Conservation (phyloP, 1,140 invertebrate genomes). For the Aplysia californica region DNA sequence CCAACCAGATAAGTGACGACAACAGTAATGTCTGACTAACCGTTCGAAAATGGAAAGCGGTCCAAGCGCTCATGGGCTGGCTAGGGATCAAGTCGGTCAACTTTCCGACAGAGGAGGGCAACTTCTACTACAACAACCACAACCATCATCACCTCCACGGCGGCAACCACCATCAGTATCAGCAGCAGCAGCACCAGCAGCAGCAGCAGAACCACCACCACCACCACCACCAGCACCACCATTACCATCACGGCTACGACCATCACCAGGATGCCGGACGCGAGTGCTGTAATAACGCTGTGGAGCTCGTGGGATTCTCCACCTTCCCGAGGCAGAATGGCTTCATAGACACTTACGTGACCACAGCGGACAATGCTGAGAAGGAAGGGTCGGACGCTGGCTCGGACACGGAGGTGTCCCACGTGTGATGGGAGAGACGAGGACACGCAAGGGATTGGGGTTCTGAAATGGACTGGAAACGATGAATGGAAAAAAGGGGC, state of each 20-base stretch:
- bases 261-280: background rate
- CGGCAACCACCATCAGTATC: background rate
- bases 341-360: conserved; percentile 1
- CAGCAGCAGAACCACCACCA: background rate
- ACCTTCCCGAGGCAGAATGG: conserved; percentile 22
- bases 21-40: conserved; percentile 64
- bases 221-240: background rate
- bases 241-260: background rate
- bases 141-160: background rate
- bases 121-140: conserved; percentile 7
- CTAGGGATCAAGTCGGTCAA: conserved; percentile 39
- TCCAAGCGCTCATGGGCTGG: conserved; percentile 43
- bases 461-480: too few species aligned
- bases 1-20: conserved; percentile 62
- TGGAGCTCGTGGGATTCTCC: conserved; percentile 19
- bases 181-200: background rate
- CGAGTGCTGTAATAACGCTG: background rate
- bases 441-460: background rate
- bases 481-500: too few species aligned
- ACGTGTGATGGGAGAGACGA: conserved; percentile 3
- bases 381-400: background rate
- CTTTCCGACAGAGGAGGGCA: background rate
- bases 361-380: background rate
- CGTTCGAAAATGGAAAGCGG: conserved; percentile 51
- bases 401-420: conserved; percentile 17